Base-by-base conservation (phyloP, 2,888 invertebrate species). In the Dolomedes plantarius region DNA sequence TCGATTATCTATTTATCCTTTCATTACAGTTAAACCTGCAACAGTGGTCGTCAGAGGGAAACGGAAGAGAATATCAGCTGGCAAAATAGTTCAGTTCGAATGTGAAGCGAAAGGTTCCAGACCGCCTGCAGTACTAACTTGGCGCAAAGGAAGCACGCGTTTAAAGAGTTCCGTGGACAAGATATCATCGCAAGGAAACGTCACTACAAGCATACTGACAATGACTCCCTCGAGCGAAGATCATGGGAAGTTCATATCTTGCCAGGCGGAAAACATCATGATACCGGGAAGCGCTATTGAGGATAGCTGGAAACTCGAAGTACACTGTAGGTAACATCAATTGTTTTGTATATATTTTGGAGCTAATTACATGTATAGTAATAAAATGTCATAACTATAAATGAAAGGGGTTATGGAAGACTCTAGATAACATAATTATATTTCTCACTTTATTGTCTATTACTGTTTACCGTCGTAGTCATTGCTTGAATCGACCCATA, bases 161-260 rank as follows among this genome's bases (percentile, higher is more conserved):
- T 79, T 89, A 41, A 88, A 88, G 13, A 87, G 87, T 19, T 86
- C 85, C 0, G 80, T 87, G 23, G 88, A 88, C 72, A 88, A 82
- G 39, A 79, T 81, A 19, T 81, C 88, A 2, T 68, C 77, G 9
- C 89, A 89, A 69, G 89, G 88, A 50, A 90, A 89, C 77, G 78
- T 89, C 31, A 89, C 89, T 67, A 88, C 89, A 64, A 89, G 89
- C 67, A 85, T 87, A 41, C 72, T 90, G 31, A 88, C 82, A 65
- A 89, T 89, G 76, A 88, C 83, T 31, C 89, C 90, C 16, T 83
- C 89, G 29, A 89, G 88, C 65, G 89, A 89, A 56, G 90, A 90
- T 86, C 87, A 90, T 75, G 90, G 90, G n/a, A 89, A 90, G 76
- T 88, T 86, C 64, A 85, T 90, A 50, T 89, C 88, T 23, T 90